Evolutionary conservation across 2,113 vertebrate genomes (phyloP).

Genomic region (Syngnathus floridae): DNA sequence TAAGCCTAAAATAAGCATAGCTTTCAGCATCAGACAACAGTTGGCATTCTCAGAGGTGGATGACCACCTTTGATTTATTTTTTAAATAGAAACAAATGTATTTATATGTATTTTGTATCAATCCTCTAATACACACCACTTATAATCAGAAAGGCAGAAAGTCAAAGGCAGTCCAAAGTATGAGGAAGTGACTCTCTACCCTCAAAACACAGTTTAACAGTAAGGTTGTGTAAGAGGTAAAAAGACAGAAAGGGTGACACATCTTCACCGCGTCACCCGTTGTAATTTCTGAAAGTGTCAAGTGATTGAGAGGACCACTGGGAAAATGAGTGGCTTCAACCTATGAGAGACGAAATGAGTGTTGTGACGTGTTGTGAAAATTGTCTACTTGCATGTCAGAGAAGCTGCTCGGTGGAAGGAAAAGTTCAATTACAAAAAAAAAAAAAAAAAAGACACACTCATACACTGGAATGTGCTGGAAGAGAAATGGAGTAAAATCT

Average conservation of each 20-base stretch:
- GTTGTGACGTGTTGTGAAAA: slow-evolving; percentile 2
- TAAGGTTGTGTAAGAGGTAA: background rate
- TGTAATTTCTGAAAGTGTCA: slow-evolving; percentile 35
- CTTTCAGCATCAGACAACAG: too few relatives aligned
- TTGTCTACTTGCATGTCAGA: slow-evolving; percentile 4
- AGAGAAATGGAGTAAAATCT: slow-evolving; percentile 30
- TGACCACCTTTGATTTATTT: too few relatives aligned
- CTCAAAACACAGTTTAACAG: background rate
- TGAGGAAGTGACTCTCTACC: background rate
- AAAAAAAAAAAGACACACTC: slow-evolving; percentile 5
- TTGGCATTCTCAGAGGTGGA: too few relatives aligned
- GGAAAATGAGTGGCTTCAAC: slow-evolving; percentile 23
- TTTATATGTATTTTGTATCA: too few relatives aligned
- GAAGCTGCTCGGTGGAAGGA: background rate
- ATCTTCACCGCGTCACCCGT: slow-evolving; percentile 22
- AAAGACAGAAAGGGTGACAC: background rate
- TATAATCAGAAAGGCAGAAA: slow-evolving; percentile 4
- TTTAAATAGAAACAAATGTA: too few relatives aligned
- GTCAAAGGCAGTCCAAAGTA: background rate
- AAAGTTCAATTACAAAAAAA: background rate
- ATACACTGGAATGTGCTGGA: slow-evolving; percentile 2
- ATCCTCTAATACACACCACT: background rate
- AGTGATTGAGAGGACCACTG: slow-evolving; percentile 22
- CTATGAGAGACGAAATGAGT: slow-evolving; percentile 12
- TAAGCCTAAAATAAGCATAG: too few relatives aligned